A percentile compares a stretch with the other conserved stretches of the same genome.
Conservation (phyloP, 2,797 vertebrate species). For the Danionella dracula region DNA sequence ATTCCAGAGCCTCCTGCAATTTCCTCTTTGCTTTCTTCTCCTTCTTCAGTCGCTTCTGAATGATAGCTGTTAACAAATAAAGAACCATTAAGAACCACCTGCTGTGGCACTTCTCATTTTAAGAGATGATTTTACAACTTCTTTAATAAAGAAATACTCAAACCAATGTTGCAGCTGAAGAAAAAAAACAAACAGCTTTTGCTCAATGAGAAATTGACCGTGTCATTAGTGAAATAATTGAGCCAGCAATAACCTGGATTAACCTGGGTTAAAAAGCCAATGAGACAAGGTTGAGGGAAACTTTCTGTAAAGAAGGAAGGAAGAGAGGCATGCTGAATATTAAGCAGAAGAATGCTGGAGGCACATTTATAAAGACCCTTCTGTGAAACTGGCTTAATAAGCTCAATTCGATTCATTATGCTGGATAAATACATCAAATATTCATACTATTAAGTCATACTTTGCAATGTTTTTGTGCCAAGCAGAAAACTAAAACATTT, state of each 20-base stretch:
- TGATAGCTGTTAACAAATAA: slow-evolving; percentile 75
- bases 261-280: slow-evolving; percentile 44
- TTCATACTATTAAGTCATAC: slow-evolving; percentile 56
- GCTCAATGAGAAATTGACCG: slow-evolving; percentile 43
- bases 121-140: slow-evolving; percentile 10
- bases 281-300: slow-evolving; percentile 49
- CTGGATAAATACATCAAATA: slow-evolving; percentile 64
- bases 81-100: background rate
- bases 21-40: slow-evolving; percentile 99
- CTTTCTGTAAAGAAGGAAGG: slow-evolving; percentile 46
- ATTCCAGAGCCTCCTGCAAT: slow-evolving; percentile 98
- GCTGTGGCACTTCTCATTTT: slow-evolving; percentile 5
- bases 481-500: slow-evolving; percentile 49
- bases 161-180: slow-evolving; percentile 6
- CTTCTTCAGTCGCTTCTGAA: slow-evolving; percentile 99
- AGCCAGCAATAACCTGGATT: slow-evolving; percentile 47
- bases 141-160: slow-evolving; percentile 19
- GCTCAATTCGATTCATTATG: slow-evolving; percentile 64
- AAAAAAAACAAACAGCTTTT: background rate
- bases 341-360: slow-evolving; percentile 59
- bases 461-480: slow-evolving; percentile 47
- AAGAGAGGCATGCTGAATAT: slow-evolving; percentile 46
- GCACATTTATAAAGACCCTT: slow-evolving; percentile 67
- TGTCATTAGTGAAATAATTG: slow-evolving; percentile 49
- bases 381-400: slow-evolving; percentile 72